A percentile compares a stretch with the other conserved stretches of the same genome.
Evolutionary conservation across 2,113 vertebrate genomes (phyloP).

Genomic region (Callipepla squamata): DNA sequence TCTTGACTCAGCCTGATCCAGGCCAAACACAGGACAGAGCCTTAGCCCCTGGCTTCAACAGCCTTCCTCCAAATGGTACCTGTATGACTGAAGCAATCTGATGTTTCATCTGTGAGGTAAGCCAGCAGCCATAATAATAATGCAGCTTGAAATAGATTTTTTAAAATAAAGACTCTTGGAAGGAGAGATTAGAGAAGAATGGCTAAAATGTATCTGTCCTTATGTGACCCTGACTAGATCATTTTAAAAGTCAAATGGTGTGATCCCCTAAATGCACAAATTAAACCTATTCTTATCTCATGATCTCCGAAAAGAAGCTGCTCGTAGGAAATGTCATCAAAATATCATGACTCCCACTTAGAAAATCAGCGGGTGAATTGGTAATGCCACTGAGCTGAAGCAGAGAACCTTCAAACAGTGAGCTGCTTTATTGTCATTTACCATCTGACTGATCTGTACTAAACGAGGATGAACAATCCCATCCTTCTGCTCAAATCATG

Average conservation of each 20-base stretch:
- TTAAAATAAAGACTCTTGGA: background rate
- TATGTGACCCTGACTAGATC: background rate
- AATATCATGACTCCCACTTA: slow-evolving; percentile 58
- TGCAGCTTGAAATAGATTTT: background rate
- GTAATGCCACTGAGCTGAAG: background rate
- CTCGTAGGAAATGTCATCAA: slow-evolving; percentile 55
- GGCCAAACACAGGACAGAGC: fast-evolving
- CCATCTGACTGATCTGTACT: background rate
- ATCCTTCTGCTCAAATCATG: background rate
- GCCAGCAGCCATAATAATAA: background rate
- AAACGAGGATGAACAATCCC: slow-evolving; percentile 20
- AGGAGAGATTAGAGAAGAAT: background rate
- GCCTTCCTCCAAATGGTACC: background rate
- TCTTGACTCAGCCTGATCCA: background rate
- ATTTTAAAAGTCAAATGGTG: slow-evolving; percentile 39
- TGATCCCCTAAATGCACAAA: slow-evolving; percentile 32
- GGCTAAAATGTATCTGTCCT: background rate
- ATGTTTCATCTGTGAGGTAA: background rate
- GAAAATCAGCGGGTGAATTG: background rate
- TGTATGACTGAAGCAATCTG: background rate
- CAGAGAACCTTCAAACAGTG: background rate
- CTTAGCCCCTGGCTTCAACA: background rate
- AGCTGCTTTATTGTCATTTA: background rate
- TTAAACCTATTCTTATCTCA: slow-evolving; percentile 32
- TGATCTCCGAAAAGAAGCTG: slow-evolving; percentile 40